Evolutionary conservation across 2,797 vertebrate genomes (phyloP).

Genomic region (Vultur gryphus): DNA sequence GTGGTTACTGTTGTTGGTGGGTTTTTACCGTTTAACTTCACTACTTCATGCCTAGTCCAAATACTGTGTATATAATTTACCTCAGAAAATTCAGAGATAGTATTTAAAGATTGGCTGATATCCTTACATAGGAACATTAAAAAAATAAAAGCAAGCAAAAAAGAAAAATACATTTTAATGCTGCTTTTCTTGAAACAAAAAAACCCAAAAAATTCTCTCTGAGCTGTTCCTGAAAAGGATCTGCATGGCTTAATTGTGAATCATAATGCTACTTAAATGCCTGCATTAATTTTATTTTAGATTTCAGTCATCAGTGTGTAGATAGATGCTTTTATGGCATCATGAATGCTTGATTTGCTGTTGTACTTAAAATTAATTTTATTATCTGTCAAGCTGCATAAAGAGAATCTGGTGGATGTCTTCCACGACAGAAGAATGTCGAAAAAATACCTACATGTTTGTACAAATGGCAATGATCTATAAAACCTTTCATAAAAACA

Average conservation of each 20-base stretch:
- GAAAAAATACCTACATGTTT: not conserved
- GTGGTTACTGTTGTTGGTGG: not conserved
- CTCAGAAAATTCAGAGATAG: not conserved
- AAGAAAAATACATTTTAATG: not conserved
- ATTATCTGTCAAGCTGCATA: not conserved
- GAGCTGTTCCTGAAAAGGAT: not conserved
- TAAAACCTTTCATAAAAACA: not conserved
- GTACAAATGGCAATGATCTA: not conserved
- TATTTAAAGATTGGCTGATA: not conserved
- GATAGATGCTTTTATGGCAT: slow-evolving; percentile 34
- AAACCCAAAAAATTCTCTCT: not conserved
- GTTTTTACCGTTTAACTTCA: not conserved
- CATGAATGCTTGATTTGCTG: slow-evolving; percentile 32
- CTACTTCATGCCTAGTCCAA: not conserved
- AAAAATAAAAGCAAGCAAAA: not conserved
- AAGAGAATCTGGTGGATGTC: not conserved
- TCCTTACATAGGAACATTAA: not conserved
- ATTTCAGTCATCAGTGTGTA: not conserved
- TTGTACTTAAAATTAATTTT: slow-evolving; percentile 11
- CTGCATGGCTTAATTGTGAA: slow-evolving; percentile 9
- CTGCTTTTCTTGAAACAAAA: not conserved
- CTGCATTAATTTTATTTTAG: slow-evolving; percentile 30
- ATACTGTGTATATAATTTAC: not conserved
- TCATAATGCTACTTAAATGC: slow-evolving; percentile 5
- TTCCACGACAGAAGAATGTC: not conserved